Evolutionary conservation across 2,797 vertebrate species (phyloP), one percentile per base, ranked within the genome.

Genomic region (Epinephelus malabaricus): DNA sequence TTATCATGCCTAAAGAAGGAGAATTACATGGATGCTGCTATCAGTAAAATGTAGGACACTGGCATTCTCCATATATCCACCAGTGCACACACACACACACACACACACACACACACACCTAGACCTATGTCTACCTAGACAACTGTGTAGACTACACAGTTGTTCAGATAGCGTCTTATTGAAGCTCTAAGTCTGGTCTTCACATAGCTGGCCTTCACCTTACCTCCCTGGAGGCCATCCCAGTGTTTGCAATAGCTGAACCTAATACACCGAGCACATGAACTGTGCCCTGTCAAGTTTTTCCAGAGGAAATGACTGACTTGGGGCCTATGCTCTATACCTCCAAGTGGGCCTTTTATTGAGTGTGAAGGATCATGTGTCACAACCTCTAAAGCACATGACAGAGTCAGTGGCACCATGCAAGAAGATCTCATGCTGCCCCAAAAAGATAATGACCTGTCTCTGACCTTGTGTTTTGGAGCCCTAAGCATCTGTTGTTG

Each of bases 251-350:
- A 86, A 86, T 81, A 87, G 87, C 88, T 89, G 75, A 90, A 92
- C 87, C 76, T 87, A 89, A 92, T 92, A 89, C 67, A 78, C 63
- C 80, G 73, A 78, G 71, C 73, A 54, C 56, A 78, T 83, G 73
- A 92, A 86, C 87, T 79, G 67, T 83, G 73, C 70, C 82, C 85
- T 23, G 19, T 66, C 49, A 82, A 75, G 85, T 91, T 86, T 93
- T 93, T 93, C 84, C 76, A 89, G 87, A 93, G 91, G 91, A 93
- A 94, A 94, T 91, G 54, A 90, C 83, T 84, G 86, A 73, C 83
- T 81, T 45, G 10, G 69, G 73, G 77, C 74, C 76, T 76, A 2
- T 65, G 61, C 85, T 88, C 76, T 73, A 75, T 60, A 85, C 70
- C 73, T 67, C 81, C 75, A 47, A 80, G 69, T 79, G 79, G 21